These are phyloP conservation scores for Philotrypesis tridentata DNA, from an alignment of 1,140 invertebrate genomes.

Conservation along the genomic window DNA sequence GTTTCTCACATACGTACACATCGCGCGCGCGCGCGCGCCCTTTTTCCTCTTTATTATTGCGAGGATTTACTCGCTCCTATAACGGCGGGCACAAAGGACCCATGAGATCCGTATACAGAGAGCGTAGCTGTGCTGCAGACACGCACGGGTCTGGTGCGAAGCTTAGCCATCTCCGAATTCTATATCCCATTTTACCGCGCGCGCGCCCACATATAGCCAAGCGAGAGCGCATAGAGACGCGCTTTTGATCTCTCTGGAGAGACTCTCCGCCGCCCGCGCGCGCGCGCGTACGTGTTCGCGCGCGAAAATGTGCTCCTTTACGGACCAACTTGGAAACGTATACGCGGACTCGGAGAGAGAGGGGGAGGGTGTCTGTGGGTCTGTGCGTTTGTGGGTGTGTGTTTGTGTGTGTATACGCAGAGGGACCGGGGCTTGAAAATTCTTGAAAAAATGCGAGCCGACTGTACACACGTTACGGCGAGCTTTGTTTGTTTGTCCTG, in stretches of 20 bases:
- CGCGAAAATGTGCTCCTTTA: conserved; percentile 25
- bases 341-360: background rate
- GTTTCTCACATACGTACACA: too few relatives aligned
- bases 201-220: too few relatives aligned
- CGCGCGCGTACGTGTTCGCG: background rate
- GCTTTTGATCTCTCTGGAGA: background rate
- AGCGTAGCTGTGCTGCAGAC: background rate
- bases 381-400: too few relatives aligned
- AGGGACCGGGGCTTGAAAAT: background rate
- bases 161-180: background rate
- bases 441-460: conserved; percentile 7
- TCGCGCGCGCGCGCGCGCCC: background rate
- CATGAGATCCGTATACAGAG: background rate
- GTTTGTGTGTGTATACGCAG: too few relatives aligned
- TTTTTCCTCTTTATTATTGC: conserved; percentile 33
- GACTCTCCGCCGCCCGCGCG: background rate
- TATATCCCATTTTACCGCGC: background rate
- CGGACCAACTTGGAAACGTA: too few relatives aligned
- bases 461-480: background rate
- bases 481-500: background rate
- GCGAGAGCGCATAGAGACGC: too few relatives aligned
- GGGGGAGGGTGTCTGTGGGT: background rate
- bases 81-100: background rate
- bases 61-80: conserved; percentile 25
- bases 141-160: background rate